Conservation (phyloP, 2,113 vertebrate species). For the Corythoichthys intestinalis region DNA sequence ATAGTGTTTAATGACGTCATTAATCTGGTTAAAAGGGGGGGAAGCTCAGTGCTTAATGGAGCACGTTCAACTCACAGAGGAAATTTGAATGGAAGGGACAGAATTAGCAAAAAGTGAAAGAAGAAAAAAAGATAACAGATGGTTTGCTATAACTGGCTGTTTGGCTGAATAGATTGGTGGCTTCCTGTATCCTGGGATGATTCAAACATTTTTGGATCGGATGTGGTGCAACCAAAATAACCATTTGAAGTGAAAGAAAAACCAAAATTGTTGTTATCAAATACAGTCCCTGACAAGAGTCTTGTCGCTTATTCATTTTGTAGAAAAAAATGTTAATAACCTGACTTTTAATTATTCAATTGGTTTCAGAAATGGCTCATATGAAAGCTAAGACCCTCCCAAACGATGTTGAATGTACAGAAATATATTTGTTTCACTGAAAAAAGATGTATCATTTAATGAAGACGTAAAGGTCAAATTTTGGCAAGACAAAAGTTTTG, state of each 20-base stretch:
- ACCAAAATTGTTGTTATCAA: neutral
- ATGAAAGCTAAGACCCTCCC: no score
- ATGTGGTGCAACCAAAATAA: slow-evolving; percentile 5
- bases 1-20: neutral
- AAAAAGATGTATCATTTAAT: no score
- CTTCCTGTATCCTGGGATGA: slow-evolving; percentile 15
- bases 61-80: slow-evolving; percentile 11
- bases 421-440: no score
- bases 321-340: no score
- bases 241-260: neutral
- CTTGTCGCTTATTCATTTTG: no score
- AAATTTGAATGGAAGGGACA: slow-evolving; percentile 8
- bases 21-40: neutral
- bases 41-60: slow-evolving; percentile 18
- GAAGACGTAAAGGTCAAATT: no score
- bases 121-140: slow-evolving; percentile 32
- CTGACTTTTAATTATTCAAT: no score
- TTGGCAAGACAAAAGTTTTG: no score
- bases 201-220: slow-evolving; percentile 12
- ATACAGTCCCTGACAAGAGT: no score
- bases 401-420: no score
- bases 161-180: slow-evolving; percentile 13
- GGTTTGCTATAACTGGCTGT: slow-evolving; percentile 31
- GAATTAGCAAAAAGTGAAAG: slow-evolving; percentile 19
- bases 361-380: no score